phyloP scores from a whole-genome alignment of 1,140 invertebrate species.

The Pygmarrhopalites habei region DNA sequence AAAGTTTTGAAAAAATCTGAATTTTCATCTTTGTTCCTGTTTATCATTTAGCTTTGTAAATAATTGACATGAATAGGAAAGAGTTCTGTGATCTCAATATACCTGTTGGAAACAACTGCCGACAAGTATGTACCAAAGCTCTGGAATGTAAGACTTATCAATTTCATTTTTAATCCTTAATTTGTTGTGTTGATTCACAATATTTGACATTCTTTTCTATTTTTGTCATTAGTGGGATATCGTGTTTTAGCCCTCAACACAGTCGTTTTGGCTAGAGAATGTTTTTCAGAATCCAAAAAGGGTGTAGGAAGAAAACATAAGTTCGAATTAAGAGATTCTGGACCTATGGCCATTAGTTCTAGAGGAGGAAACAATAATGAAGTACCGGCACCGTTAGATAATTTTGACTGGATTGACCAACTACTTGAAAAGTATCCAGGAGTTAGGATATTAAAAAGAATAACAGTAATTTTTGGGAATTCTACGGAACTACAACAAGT shows the following conservation, averaged over 20 bases:
- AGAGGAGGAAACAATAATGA: not conserved
- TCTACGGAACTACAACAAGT: constrained; percentile 22
- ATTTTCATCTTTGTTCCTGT: too few relatives aligned
- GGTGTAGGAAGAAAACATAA: constrained; percentile 34
- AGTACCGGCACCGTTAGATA: constrained; percentile 8
- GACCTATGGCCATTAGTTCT: constrained; percentile 22
- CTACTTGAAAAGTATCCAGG: constrained; percentile 6
- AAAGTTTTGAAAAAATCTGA: too few relatives aligned
- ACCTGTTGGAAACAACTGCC: constrained; percentile 21
- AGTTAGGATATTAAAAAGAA: constrained; percentile 26
- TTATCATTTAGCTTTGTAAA: too few relatives aligned
- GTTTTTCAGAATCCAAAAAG: not conserved
- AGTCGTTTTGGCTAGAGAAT: constrained; percentile 21
- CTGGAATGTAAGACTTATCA: constrained; percentile 34
- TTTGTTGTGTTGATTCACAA: not conserved
- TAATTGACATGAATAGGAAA: not conserved
- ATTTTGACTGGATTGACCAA: constrained; percentile 23
- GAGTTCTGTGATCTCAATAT: constrained; percentile 35
- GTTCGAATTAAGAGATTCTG: constrained; percentile 27
- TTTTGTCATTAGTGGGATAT: constrained; percentile 32
- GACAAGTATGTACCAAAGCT: constrained; percentile 19
- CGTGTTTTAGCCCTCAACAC: constrained; percentile 31
- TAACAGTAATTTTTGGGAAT: constrained; percentile 32
- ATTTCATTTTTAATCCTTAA: too few relatives aligned
- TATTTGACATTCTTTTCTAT: too few relatives aligned